These are phyloP conservation scores for Linepithema humile DNA, from an alignment of 1,140 invertebrate species.

Conservation along the genomic window DNA sequence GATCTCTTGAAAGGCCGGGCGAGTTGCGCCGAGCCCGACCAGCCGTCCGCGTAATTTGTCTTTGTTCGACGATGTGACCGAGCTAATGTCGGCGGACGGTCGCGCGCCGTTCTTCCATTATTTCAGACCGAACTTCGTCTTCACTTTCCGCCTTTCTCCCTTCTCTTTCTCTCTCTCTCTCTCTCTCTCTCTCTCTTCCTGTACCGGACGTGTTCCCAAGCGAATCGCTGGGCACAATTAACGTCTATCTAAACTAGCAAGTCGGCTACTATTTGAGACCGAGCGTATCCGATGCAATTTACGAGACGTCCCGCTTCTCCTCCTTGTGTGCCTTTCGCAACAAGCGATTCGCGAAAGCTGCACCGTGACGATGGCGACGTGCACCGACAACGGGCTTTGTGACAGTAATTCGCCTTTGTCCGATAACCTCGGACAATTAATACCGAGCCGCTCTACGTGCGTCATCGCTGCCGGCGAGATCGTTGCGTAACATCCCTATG, in stretches of 20 bases:
- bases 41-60: slow-evolving; percentile 44
- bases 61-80: slow-evolving; percentile 50
- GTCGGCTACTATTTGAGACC: slow-evolving; percentile 47
- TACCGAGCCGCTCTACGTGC: slow-evolving; percentile 33
- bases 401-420: slow-evolving; percentile 53
- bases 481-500: slow-evolving; percentile 27
- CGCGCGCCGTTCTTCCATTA: slow-evolving; percentile 36
- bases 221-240: slow-evolving; percentile 52
- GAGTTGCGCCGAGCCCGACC: not conserved
- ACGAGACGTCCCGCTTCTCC: slow-evolving; percentile 30
- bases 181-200: not conserved
- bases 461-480: slow-evolving; percentile 29
- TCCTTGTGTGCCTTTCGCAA: slow-evolving; percentile 21
- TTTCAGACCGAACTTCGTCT: slow-evolving; percentile 43
- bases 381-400: slow-evolving; percentile 34
- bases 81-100: slow-evolving; percentile 35
- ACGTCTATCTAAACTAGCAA: slow-evolving; percentile 57
- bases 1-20: slow-evolving; percentile 16
- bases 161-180: not conserved
- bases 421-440: slow-evolving; percentile 52
- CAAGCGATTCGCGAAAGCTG: slow-evolving; percentile 10
- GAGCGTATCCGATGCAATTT: slow-evolving; percentile 55
- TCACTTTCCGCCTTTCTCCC: not conserved
- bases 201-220: slow-evolving; percentile 39
- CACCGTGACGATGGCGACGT: not conserved